phyloP scores from a whole-genome alignment of 1,140 invertebrate genomes.

The fruit fly (Drosophila melanogaster) region Release_6_plus_ISO1_MT NT_033777.3:13404001-13404500 shows the following conservation, averaged over 20 bases:
- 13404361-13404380: constrained; percentile 89
- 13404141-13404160: constrained; percentile 89
- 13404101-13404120: constrained; percentile 88
- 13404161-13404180: constrained; percentile 91
- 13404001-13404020: constrained; percentile 84
- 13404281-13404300: constrained; percentile 85
- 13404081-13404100: constrained; percentile 89
- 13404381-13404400: constrained; percentile 88
- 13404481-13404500: constrained; percentile 85
- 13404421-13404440: no score
- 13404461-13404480: constrained; percentile 86
- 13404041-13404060: constrained; percentile 87
- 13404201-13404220: constrained; percentile 85
- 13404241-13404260: constrained; percentile 84
- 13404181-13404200: constrained; percentile 86
- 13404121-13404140: constrained; percentile 88
- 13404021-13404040: constrained; percentile 90
- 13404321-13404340: constrained; percentile 87
- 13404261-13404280: constrained; percentile 86
- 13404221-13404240: constrained; percentile 86
- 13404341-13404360: constrained; percentile 86
- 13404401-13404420: no score
- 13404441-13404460: constrained; percentile 45
- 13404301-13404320: constrained; percentile 87
- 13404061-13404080: constrained; percentile 86